Conservation (phyloP, 2,888 invertebrate genomes). For the Netelia virgata region DNA sequence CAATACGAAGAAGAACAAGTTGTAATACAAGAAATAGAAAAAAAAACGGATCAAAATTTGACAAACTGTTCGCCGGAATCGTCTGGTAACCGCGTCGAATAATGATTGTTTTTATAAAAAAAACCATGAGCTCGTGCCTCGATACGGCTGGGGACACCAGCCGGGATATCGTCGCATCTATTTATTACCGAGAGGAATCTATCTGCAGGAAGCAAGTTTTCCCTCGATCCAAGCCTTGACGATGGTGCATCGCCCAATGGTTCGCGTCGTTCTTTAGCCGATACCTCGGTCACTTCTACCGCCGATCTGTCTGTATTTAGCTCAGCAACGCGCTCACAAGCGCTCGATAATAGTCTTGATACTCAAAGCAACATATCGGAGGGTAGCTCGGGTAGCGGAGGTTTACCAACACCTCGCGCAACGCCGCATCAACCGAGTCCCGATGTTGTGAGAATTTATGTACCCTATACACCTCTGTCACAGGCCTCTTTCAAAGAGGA, state of each 20-base stretch:
- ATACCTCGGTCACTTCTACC: constrained; percentile 93
- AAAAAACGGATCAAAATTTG: constrained; percentile 7
- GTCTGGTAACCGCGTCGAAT: constrained; percentile 62
- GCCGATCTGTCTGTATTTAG: constrained; percentile 93
- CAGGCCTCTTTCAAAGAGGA: constrained; percentile 87
- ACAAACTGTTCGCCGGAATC: constrained; percentile 30
- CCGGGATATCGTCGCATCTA: constrained; percentile 69
- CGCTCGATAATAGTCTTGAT: constrained; percentile 91
- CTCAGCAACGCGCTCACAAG: constrained; percentile 90
- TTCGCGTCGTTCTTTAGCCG: constrained; percentile 92
- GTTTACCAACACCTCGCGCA: constrained; percentile 88
- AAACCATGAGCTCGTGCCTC: constrained; percentile 62
- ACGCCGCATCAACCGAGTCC: constrained; percentile 89
- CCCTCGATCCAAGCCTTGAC: constrained; percentile 88
- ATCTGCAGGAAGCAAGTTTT: constrained; percentile 88
- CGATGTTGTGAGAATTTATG: constrained; percentile 92
- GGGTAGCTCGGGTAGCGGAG: constrained; percentile 89
- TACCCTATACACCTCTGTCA: constrained; percentile 90
- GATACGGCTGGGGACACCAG: constrained; percentile 68
- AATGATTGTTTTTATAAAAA: constrained; percentile 59
- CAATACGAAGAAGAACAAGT: constrained; percentile 23
- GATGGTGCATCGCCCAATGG: constrained; percentile 91
- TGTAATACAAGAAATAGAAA: not conserved
- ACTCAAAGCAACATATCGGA: constrained; percentile 92
- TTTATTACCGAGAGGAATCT: constrained; percentile 71